A percentile compares a stretch with the other conserved stretches of the same genome.
Conservation (phyloP, 1,140 invertebrate species). For the Argopecten irradians region DNA sequence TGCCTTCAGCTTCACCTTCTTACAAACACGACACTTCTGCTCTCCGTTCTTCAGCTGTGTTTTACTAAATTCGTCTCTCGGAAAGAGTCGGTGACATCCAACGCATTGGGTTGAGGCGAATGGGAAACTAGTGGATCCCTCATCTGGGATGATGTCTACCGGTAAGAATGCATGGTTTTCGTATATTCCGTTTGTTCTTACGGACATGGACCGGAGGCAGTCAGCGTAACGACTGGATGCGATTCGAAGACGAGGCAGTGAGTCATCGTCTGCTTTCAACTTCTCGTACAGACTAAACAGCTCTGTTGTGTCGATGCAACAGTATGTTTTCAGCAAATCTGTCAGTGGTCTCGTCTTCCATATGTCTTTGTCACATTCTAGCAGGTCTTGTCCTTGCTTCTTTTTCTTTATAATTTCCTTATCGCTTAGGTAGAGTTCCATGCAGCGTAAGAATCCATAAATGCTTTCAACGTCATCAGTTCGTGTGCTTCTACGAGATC, state of each 20-base stretch:
- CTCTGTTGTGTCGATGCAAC: background rate
- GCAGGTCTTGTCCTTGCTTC: background rate
- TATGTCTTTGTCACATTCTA: background rate
- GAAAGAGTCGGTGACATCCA: background rate
- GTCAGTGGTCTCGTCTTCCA: constrained; percentile 33
- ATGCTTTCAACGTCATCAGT: constrained; percentile 1
- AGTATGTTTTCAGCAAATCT: background rate
- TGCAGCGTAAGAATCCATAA: background rate
- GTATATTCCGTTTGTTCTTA: background rate
- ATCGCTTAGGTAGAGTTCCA: background rate
- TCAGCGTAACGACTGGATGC: constrained; percentile 13
- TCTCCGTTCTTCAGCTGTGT: background rate
- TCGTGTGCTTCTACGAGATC: background rate
- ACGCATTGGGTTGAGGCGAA: background rate
- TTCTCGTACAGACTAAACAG: constrained; percentile 36
- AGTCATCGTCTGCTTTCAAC: background rate
- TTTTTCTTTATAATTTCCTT: background rate
- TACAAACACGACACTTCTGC: constrained; percentile 30
- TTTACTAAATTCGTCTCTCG: background rate
- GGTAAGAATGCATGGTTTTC: constrained; percentile 31
- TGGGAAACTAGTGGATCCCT: background rate
- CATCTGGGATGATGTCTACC: constrained; percentile 23
- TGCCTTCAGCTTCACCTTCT: constrained; percentile 1
- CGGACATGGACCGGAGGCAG: background rate
- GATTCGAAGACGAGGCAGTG: background rate